Percentiles rank a stretch among this genome's conserved stretches.
Conservation (phyloP, 2,797 vertebrate species). For the Chromis chromis region DNA sequence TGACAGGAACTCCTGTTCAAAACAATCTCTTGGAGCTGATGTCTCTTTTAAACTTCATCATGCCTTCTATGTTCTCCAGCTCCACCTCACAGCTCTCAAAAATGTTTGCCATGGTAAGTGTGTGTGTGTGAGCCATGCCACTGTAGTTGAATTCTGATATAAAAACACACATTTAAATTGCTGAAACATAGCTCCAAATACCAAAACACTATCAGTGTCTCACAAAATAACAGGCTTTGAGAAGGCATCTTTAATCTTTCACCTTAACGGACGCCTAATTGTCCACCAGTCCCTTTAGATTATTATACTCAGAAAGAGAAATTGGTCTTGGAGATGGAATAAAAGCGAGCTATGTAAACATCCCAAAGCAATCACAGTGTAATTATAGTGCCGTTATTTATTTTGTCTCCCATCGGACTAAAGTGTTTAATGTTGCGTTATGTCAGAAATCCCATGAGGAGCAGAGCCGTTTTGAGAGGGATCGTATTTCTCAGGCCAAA, state of each 20-base stretch:
- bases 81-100: conserved; percentile 92
- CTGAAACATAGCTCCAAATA: neutral
- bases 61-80: conserved; percentile 97
- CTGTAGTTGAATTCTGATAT: neutral
- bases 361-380: neutral
- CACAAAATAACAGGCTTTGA: neutral
- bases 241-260: no score
- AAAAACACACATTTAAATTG: neutral
- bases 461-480: conserved; percentile 92
- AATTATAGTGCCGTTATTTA: neutral
- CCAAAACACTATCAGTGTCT: neutral
- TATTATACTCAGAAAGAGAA: neutral
- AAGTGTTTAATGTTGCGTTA: conserved; percentile 13
- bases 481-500: conserved; percentile 91
- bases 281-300: neutral
- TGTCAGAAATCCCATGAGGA: conserved; percentile 92
- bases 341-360: neutral
- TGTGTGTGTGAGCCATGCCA: neutral
- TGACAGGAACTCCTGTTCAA: conserved; percentile 97
- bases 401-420: neutral
- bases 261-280: no score
- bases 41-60: conserved; percentile 98
- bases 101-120: conserved; percentile 91
- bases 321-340: neutral
- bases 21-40: conserved; percentile 97